These are phyloP conservation scores for Clusia tigrina DNA, from an alignment of 2,888 invertebrate species.

Conservation along the genomic window DNA sequence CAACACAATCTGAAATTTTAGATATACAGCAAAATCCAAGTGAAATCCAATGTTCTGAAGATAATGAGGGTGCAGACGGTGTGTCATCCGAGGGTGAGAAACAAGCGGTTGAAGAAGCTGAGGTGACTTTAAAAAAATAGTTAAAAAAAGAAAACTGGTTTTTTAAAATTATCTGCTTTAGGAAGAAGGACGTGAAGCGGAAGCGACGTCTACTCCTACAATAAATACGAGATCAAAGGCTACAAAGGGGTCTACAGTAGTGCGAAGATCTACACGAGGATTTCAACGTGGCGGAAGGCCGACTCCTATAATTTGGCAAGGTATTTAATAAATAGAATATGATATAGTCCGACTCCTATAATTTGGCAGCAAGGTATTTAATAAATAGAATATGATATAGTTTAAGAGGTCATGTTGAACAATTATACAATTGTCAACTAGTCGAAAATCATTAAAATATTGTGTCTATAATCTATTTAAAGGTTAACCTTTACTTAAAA, in stretches of 20 bases:
- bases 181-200: constrained; percentile 84
- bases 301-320: constrained; percentile 72
- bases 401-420: too few species aligned
- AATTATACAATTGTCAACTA: too few species aligned
- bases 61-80: constrained; percentile 64
- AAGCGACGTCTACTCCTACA: constrained; percentile 73
- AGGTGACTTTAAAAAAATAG: constrained; percentile 42
- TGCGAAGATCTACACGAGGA: constrained; percentile 58
- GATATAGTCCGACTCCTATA: constrained; percentile 73
- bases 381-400: too few species aligned
- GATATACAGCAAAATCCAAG: constrained; percentile 58
- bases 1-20: constrained; percentile 65
- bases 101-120: constrained; percentile 63
- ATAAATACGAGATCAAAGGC: constrained; percentile 67
- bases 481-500: too few species aligned
- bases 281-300: constrained; percentile 65
- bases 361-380: constrained; percentile 68
- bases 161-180: constrained; percentile 33
- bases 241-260: constrained; percentile 54
- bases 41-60: constrained; percentile 57
- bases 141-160: neutral
- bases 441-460: too few species aligned
- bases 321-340: too few species aligned
- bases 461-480: too few species aligned
- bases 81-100: constrained; percentile 74